Evolutionary conservation across 2,113 vertebrate species (phyloP), one percentile per base, ranked within the genome.

Genomic region (Tyrannus savana): DNA sequence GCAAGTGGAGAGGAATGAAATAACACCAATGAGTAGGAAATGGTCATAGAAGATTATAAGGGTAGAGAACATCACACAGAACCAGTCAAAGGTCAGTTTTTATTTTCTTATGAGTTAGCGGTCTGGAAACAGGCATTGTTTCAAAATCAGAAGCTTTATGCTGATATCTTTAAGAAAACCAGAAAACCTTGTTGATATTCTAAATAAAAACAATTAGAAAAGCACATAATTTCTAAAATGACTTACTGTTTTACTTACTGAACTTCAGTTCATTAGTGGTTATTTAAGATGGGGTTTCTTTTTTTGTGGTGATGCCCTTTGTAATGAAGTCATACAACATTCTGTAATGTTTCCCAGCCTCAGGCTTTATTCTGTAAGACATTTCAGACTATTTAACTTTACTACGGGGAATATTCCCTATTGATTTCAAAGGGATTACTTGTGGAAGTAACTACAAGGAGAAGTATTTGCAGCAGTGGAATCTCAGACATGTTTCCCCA

Each of bases 131-230:
- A 77, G 76, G 35, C 25, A 69, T 30, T 19, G 31, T 84, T 79
- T 86, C 50, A 84, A 93, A 96, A 78, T 25, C 66, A 19, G 30
- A 55, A 67, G 76, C 94, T 74, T 92, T 90, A 89, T 77, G 55
- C 66, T 94, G n/a, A 71, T 72, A 74, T 84, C 63, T 75, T 71
- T 14, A 25, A 50, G 23, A 50, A 21, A 22, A 10, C 7, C 19
- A 25, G 27, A 27, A 50, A 50, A 50, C 30, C 8, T 25, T 28
- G 18, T 3, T 59, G 5, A 44, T 67, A 41, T 3, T 33, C 64
- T 68, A 90, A 80, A 89, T 84, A 80, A 96, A 92, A 82, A 96
- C 46, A 92, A 96, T 81, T 72, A 91, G 79, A 95, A 97, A 95
- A 96, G 53, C 5, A 62, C 21, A 37, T 3, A 2, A 8, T 69